Evolutionary conservation across 2,888 invertebrate species (phyloP), one percentile per base, ranked within the genome.

Genomic region (Morpho achilles): DNA sequence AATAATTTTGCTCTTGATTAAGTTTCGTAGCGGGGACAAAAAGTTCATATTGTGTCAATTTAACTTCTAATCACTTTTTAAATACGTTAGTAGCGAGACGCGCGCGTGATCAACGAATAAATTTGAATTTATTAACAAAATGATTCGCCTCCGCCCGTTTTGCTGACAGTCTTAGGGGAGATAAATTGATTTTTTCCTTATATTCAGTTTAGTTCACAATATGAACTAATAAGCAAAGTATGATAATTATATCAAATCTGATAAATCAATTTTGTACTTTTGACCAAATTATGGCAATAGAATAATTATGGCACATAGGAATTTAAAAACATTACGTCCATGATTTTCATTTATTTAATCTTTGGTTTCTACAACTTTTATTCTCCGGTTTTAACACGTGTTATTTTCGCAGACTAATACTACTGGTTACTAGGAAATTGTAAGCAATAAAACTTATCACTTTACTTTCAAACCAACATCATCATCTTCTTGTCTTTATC

Each of bases 21-120:
- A 77, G 73, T 69, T 67, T 64, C 72, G 73, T 64, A 69, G 74
- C 71, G 72, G 74, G 76, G 74, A 87, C 85, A 89, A 88, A 89
- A 89, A 90, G 82, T 88, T 87, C 87, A 82, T 88, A 88, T 87
- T 89, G 88, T 90, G 88, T 87, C 90, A 90, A 89, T 90, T 85
- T 84, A 84, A 89, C 80, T 87, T 88, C 83, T 90, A 90, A 90
- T 88, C 87, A 87, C 87, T 90, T 90, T 90, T 88, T 88, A 89
- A 90, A 88, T 82, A 75, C 86, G 86, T 90, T 90, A 89, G 84
- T 72, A 76, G 72, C 73, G 79, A 81, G 80, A 80, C 77, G 77
- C 74, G 78, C 77, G 78, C 73, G 80, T 78, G 86, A 88, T 88
- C 87, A 79, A 78, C 83, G 90, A 90, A 90, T 90, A 89, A 87